Base-by-base conservation (phyloP, 2,888 invertebrate species). In the Cephus pulcher region DNA sequence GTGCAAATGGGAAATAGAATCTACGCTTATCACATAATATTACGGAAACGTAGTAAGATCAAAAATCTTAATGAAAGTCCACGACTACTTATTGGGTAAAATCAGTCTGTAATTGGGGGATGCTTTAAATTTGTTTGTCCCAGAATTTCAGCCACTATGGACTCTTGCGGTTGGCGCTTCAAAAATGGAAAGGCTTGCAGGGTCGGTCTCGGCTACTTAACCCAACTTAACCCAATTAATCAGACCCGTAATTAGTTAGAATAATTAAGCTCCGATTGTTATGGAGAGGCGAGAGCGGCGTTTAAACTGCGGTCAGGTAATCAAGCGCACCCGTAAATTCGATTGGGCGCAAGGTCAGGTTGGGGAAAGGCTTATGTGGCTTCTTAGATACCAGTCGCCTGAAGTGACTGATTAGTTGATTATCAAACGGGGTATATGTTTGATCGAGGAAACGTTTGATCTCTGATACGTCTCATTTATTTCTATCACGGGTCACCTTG, bases 151-250 rank as follows among this genome's bases (percentile, higher is more conserved):
- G 23, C 56, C 23, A 23, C 56, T 23, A 9, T 23, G 56, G 9
- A 56, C 23, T 23, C 23, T 9, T 2, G 1, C 23, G 56, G 56
- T 23, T 6, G 23, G 23, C 6, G 9, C 56, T 56, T 56, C 23
- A 23, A 56, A 56, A 56, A 56, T 56, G 56, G 56, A 56, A 56
- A 56, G 56, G 56, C 56, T 23, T 23, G 78, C 73, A 78, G 79
- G 80, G 80, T 82, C 79, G 83, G 76, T 75, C 81, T 56, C 56
- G 81, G 81, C 81, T 85, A 86, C 85, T 85, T 84, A 84, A 83
- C 76, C 82, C 81, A 86, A 87, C 80, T 86, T 86, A 79, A 79
- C 81, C 87, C 83, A 87, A 86, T 86, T 87, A 87, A 87, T 87
- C 84, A 87, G 83, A 75, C 80, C 79, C 79, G 80, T 83, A 87